Conservation (phyloP, 2,888 invertebrate genomes). For the Fragum sueziense region DNA sequence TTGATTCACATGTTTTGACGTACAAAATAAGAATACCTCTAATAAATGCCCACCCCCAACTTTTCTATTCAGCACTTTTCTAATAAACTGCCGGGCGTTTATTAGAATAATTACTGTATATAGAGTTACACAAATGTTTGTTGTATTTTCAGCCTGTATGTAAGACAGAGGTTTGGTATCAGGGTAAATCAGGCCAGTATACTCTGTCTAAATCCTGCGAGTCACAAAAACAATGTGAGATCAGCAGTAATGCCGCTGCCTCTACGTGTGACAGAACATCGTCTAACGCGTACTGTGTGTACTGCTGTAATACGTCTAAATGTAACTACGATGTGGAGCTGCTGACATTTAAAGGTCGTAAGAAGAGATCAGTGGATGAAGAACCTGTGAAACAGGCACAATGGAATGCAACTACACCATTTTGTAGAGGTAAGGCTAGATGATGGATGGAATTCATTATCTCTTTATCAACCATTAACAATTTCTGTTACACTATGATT, state of each 20-base stretch:
- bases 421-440: slow-evolving; percentile 35
- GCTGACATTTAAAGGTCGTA: slow-evolving; percentile 41
- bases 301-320: slow-evolving; percentile 43
- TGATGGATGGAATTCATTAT: no score
- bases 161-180: slow-evolving; percentile 41
- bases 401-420: slow-evolving; percentile 39
- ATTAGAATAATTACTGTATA: no score
- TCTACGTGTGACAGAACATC: slow-evolving; percentile 20
- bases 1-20: no score
- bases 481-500: no score
- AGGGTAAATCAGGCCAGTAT: slow-evolving; percentile 8
- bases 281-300: slow-evolving; percentile 31
- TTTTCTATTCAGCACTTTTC: no score
- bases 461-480: no score
- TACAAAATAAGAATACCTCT: no score
- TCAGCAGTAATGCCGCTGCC: background rate
- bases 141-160: slow-evolving; percentile 37
- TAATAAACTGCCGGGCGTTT: no score
- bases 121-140: no score
- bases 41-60: no score
- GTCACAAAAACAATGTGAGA: slow-evolving; percentile 21
- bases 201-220: slow-evolving; percentile 45
- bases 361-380: slow-evolving; percentile 33
- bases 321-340: slow-evolving; percentile 49
- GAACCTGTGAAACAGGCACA: background rate